Evolutionary conservation across 2,113 vertebrate species (phyloP).

Genomic region (Riparia riparia): DNA sequence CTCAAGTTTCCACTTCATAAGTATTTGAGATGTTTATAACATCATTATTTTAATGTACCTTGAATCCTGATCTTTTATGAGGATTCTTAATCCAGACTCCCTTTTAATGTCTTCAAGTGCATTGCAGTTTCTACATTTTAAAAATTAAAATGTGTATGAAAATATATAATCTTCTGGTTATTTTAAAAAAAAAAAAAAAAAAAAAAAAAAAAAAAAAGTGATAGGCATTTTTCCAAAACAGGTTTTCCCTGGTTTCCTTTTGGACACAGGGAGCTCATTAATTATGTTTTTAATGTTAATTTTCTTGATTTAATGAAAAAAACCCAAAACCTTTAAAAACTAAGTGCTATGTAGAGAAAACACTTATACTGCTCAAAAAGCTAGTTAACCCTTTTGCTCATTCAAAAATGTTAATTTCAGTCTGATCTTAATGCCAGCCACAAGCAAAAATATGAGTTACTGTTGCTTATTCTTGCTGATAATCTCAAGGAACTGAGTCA

Average conservation of each 20-base stretch:
- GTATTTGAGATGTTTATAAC: not conserved
- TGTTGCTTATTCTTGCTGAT: not conserved
- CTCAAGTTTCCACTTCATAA: not conserved
- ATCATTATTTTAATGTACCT: not conserved
- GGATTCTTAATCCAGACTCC: not conserved
- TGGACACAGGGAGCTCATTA: not conserved
- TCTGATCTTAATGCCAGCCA: not conserved
- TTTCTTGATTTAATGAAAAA: not conserved
- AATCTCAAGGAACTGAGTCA: slow-evolving; percentile 4
- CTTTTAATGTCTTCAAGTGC: not conserved
- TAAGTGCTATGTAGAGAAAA: not conserved
- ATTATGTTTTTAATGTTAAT: not conserved
- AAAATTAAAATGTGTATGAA: not conserved
- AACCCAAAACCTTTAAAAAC: too few species aligned
- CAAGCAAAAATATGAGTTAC: not conserved
- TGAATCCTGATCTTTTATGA: not conserved
- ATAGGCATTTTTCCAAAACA: not conserved
- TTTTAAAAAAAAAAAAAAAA: not conserved
- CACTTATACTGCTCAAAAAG: not conserved
- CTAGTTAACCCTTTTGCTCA: not conserved
- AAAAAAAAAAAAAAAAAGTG: too few species aligned
- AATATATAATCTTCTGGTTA: not conserved
- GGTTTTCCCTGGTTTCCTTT: not conserved
- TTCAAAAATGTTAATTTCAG: not conserved
- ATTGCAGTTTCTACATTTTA: not conserved